Conservation (phyloP, 2,888 invertebrate species). For the Temnothorax ravouxi region DNA sequence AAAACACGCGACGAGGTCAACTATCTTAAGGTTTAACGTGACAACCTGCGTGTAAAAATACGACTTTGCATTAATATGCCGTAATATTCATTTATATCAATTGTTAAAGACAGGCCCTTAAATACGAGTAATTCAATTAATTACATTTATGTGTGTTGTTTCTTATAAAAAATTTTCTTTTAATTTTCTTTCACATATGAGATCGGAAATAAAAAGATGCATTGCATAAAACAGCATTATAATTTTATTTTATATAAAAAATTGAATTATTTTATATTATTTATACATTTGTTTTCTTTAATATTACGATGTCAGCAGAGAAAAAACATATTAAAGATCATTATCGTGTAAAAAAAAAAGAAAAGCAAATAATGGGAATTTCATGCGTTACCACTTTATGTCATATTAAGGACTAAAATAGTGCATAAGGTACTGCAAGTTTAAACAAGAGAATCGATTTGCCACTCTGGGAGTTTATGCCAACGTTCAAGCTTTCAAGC, state of each 20-base stretch:
- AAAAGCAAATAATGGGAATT: background rate
- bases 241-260: constrained; percentile 13
- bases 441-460: constrained; percentile 52
- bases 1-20: constrained; percentile 19
- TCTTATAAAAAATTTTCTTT: background rate
- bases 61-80: background rate
- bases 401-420: constrained; percentile 7
- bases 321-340: background rate
- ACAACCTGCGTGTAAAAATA: background rate
- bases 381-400: background rate
- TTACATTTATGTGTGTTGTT: background rate
- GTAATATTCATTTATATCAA: background rate
- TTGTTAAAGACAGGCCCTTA: background rate
- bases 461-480: constrained; percentile 36
- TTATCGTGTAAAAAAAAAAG: background rate
- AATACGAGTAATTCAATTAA: background rate
- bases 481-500: constrained; percentile 46
- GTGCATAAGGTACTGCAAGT: background rate
- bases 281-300: background rate
- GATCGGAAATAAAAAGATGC: background rate
- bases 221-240: background rate
- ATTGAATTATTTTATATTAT: background rate
- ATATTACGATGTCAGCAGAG: background rate
- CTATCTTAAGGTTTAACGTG: constrained; percentile 13
- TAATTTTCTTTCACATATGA: background rate